These are phyloP conservation scores for Agonopterix arenella DNA, from an alignment of 2,888 invertebrate species.

Conservation along the genomic window DNA sequence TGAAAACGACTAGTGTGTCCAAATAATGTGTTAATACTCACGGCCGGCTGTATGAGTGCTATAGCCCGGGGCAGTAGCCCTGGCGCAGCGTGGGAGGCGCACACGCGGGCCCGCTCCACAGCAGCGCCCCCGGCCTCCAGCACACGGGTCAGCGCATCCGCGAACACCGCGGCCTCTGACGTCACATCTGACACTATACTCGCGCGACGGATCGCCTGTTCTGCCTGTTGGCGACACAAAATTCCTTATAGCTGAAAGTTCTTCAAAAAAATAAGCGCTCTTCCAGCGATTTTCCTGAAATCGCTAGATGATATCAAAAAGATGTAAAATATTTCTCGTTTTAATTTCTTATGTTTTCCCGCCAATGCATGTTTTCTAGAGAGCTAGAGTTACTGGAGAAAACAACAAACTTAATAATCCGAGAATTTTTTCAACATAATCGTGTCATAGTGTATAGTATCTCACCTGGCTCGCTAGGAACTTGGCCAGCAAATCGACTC, in stretches of 20 bases:
- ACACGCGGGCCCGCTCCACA: constrained; percentile 35
- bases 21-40: constrained; percentile 13
- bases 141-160: constrained; percentile 52
- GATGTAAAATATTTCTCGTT: no score
- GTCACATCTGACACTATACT: constrained; percentile 24
- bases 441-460: no score
- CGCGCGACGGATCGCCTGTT: constrained; percentile 35
- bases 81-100: constrained; percentile 14
- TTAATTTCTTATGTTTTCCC: no score
- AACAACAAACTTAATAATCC: no score
- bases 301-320: no score
- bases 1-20: not conserved
- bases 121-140: constrained; percentile 50
- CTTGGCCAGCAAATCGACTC: constrained; percentile 90
- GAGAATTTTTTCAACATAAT: no score
- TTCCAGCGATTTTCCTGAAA: no score
- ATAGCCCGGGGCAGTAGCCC: constrained; percentile 23
- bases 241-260: not conserved
- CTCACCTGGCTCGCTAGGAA: constrained; percentile 89
- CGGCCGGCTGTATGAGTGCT: constrained; percentile 36
- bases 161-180: constrained; percentile 42
- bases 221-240: constrained; percentile 27
- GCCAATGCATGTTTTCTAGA: no score
- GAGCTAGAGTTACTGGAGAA: no score
- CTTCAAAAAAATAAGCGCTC: no score